A percentile compares a stretch with the other conserved stretches of the same genome.
phyloP scores from a whole-genome alignment of 2,113 vertebrate species.

The Loxodonta africana region DNA sequence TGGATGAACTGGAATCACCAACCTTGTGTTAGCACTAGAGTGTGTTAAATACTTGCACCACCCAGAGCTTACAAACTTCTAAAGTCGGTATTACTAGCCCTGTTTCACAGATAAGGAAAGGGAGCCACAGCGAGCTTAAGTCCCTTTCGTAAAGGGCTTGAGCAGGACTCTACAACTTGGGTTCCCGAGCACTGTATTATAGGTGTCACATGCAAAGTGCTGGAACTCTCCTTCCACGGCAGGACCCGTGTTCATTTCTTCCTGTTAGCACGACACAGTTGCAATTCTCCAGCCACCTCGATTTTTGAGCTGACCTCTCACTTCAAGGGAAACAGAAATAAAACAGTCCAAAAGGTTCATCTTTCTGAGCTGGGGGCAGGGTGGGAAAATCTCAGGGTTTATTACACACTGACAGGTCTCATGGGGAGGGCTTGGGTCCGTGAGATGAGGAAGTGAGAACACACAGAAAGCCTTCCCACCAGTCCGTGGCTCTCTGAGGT shows the following conservation, averaged over 20 bases:
- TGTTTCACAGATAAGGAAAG: background rate
- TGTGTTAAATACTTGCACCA: background rate
- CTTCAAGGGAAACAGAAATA: background rate
- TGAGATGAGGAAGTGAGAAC: background rate
- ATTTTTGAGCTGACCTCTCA: background rate
- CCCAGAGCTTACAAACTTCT: background rate
- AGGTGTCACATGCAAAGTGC: background rate
- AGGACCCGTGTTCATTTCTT: background rate
- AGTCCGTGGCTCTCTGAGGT: background rate
- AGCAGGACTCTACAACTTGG: background rate
- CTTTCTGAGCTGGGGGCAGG: rapidly evolving
- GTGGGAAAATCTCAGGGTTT: background rate
- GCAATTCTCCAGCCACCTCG: background rate
- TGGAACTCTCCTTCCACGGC: background rate
- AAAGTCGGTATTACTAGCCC: background rate
- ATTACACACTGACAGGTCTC: no score
- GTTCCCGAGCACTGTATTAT: background rate
- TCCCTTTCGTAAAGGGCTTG: background rate
- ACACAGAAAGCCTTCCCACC: background rate
- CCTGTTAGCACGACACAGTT: background rate
- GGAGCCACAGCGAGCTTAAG: background rate
- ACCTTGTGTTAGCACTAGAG: background rate
- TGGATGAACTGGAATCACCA: background rate
- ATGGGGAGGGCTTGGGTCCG: background rate
- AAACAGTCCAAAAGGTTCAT: constrained; percentile 11